Conservation (phyloP, 2,113 vertebrate genomes). For the Tragelaphus strepsiceros region DNA sequence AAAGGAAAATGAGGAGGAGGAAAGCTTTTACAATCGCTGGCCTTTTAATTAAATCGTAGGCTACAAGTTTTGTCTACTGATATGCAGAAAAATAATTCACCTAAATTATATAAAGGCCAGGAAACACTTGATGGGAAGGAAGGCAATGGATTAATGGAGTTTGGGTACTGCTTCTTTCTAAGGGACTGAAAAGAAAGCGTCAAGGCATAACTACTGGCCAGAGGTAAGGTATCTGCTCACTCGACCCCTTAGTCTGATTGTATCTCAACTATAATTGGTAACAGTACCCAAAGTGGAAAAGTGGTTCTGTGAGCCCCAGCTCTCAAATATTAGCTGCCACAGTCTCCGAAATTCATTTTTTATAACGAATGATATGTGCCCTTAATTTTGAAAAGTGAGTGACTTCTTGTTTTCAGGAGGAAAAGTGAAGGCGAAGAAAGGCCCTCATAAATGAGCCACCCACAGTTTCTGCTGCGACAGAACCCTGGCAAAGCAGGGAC, state of each 20-base stretch:
- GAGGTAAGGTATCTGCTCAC: background rate
- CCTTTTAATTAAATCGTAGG: background rate
- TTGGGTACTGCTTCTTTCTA: background rate
- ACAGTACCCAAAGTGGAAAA: background rate
- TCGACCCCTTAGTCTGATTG: background rate
- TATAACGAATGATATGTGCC: background rate
- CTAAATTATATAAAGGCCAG: background rate
- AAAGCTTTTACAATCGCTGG: background rate
- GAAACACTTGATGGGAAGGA: background rate
- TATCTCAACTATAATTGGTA: background rate
- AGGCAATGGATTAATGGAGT: background rate
- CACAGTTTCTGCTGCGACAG: background rate
- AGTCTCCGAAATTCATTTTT: background rate
- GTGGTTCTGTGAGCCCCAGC: background rate
- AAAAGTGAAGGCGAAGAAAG: background rate
- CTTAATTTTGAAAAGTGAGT: background rate
- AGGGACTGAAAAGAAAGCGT: background rate
- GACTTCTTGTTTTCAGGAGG: background rate
- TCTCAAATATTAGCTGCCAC: background rate
- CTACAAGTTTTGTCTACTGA: conserved; percentile 10
- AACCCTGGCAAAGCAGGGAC: background rate
- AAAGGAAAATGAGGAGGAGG: conserved; percentile 31
- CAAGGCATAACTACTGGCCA: background rate
- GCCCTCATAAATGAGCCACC: background rate
- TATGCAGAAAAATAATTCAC: conserved; percentile 54